Conservation (phyloP, 2,888 invertebrate species). For the Tetragnatha montana region DNA sequence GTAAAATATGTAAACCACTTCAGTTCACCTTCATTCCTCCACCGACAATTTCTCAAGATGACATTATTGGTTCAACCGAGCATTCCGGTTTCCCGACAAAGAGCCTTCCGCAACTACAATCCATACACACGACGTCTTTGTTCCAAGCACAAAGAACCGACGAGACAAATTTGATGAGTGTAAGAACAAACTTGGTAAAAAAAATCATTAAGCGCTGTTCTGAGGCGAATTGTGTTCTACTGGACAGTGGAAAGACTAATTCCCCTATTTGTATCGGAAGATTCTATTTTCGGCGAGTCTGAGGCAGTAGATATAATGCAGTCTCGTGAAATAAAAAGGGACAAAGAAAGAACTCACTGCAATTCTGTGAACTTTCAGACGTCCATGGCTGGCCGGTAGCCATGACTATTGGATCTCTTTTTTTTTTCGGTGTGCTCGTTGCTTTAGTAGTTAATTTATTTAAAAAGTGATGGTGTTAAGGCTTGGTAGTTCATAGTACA, state of each 20-base stretch:
- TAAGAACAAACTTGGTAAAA: neutral
- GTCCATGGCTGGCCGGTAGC: neutral
- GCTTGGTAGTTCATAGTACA: too few species aligned
- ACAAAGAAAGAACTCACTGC: neutral
- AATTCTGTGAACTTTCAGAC: neutral
- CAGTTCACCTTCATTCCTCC: too few species aligned
- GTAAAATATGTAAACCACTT: too few species aligned
- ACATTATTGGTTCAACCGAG: too few species aligned
- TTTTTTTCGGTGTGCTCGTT: too few species aligned
- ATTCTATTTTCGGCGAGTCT: neutral
- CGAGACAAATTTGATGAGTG: neutral
- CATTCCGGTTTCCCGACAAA: too few species aligned
- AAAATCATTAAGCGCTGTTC: neutral
- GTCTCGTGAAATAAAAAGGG: neutral
- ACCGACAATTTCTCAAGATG: too few species aligned
- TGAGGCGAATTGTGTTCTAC: slow-evolving; percentile 8
- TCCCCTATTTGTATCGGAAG: slow-evolving; percentile 3
- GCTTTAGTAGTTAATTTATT: too few species aligned
- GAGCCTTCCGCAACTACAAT: neutral
- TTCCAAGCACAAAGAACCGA: neutral
- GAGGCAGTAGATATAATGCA: neutral
- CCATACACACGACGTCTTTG: neutral
- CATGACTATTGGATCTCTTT: too few species aligned
- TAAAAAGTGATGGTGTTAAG: too few species aligned
- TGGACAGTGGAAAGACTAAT: slow-evolving; percentile 18